Evolutionary conservation across 2,888 invertebrate genomes (phyloP).

Genomic region (Lobophora halterata): DNA sequence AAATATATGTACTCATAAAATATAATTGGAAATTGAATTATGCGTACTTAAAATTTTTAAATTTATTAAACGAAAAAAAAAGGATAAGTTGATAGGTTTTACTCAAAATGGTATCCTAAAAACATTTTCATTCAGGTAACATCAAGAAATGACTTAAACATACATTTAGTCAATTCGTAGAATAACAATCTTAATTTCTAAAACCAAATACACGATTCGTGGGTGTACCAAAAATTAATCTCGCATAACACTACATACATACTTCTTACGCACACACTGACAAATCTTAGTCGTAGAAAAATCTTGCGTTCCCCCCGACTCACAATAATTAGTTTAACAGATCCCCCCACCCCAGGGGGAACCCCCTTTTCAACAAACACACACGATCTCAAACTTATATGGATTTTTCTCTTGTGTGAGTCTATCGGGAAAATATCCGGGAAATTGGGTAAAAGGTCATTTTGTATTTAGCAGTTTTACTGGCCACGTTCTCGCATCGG

Average conservation of each 20-base stretch:
- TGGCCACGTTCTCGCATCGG: too few species aligned
- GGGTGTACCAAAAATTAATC: conserved; percentile 18
- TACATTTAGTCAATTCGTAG: too few species aligned
- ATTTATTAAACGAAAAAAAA: too few species aligned
- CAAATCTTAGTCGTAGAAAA: conserved; percentile 49
- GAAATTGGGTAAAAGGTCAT: conserved; percentile 44
- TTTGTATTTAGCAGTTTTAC: conserved; percentile 36
- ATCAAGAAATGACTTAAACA: too few species aligned
- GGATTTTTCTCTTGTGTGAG: conserved; percentile 38
- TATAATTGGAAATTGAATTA: too few species aligned
- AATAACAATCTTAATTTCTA: too few species aligned
- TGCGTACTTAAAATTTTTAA: too few species aligned
- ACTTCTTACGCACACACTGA: conserved; percentile 35
- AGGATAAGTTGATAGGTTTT: too few species aligned
- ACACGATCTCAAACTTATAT: conserved; percentile 40
- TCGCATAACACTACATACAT: conserved; percentile 3
- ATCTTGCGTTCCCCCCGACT: conserved; percentile 51
- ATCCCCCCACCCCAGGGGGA: conserved; percentile 48
- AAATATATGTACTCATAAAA: too few species aligned
- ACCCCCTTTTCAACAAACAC: conserved; percentile 38
- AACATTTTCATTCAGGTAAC: too few species aligned
- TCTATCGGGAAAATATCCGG: conserved; percentile 47
- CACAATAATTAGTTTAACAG: conserved; percentile 66
- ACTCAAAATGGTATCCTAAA: too few species aligned
- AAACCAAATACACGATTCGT: too few species aligned